Evolutionary conservation across 1,140 invertebrate species (phyloP), one percentile per base, ranked within the genome.

Genomic region (Cotesia vestalis): DNA sequence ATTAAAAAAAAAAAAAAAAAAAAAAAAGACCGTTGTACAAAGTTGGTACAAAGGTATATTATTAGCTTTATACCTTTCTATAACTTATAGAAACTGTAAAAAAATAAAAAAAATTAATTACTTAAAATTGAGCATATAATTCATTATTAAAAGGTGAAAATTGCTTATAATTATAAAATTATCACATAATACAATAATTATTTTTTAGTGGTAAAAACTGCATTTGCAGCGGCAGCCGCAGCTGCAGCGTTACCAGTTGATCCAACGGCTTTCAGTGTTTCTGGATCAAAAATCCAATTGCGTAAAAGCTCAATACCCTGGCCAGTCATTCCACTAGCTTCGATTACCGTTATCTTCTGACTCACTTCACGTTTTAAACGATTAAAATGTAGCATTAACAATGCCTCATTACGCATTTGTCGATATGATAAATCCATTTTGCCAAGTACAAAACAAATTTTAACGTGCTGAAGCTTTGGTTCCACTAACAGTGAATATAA

Each of bases 341-440:
- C 93, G 5, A 93, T 83, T 9, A 94, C 88, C 1, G 84, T 89
- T 2, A 94, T 90, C 14, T 90, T 87, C 76, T 92, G 92, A 4
- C 81, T 79, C 1, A 93, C 88, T 84, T 94, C 91, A 69, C 87
- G 88, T 76, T 90, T 87, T 11, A 93, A 83, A 57, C 91, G 88
- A 27, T 88, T 86, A 78, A 91, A 88, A 81, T 95, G 92, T 68
- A 94, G 84, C 91, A 95, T 94, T 3, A 95, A 84, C 36, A 95
- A 80, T 1, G 93, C 92, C 81, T 95, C 92, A 78, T 95, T 94
- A 35, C 93, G 86, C 91, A 94, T 94, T 81, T 94, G 93, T 20
- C 92, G 87, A 82, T 94, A 94, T 9, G 93, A 93, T 1, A 92
- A 90, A 78, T 95, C 94, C 91, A 93, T 94, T 86, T 95, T 95